A percentile compares a stretch with the other conserved stretches of the same genome.
phyloP scores from a whole-genome alignment of 2,888 invertebrate species.

The Blastobasis adustella region DNA sequence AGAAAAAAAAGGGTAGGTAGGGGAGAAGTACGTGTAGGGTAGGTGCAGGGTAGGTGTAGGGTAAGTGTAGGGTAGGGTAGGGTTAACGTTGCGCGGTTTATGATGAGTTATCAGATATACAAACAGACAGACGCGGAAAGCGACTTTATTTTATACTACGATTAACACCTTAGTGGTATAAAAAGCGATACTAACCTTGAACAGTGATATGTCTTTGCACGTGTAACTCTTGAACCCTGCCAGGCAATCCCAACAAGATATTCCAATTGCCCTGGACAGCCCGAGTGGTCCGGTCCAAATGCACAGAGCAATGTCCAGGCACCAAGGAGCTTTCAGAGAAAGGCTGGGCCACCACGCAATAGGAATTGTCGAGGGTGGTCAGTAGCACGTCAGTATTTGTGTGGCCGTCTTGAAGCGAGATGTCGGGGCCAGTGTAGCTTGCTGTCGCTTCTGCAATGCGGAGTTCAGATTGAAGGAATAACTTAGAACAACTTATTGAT shows the following conservation, averaged over 20 bases:
- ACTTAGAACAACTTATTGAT: too few species aligned
- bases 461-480: too few species aligned
- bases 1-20: too few species aligned
- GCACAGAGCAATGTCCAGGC: constrained; percentile 54
- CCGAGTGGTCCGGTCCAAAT: constrained; percentile 48
- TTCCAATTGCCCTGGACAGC: constrained; percentile 65
- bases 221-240: constrained; percentile 50
- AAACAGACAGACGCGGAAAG: too few species aligned
- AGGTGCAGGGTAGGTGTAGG: too few species aligned
- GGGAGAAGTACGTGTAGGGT: too few species aligned
- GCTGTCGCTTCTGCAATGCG: constrained; percentile 25
- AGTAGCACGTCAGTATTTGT: constrained; percentile 33
- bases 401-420: constrained; percentile 44
- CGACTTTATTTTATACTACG: too few species aligned
- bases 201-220: constrained; percentile 46
- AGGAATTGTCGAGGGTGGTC: constrained; percentile 39
- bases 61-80: too few species aligned
- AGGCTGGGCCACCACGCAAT: constrained; percentile 56
- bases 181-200: constrained; percentile 32
- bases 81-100: too few species aligned
- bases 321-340: constrained; percentile 53
- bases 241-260: constrained; percentile 55
- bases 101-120: too few species aligned
- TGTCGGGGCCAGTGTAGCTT: constrained; percentile 28
- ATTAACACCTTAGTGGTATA: too few species aligned